Conservation (phyloP, 1,140 invertebrate species). For the Planococcus citri region DNA sequence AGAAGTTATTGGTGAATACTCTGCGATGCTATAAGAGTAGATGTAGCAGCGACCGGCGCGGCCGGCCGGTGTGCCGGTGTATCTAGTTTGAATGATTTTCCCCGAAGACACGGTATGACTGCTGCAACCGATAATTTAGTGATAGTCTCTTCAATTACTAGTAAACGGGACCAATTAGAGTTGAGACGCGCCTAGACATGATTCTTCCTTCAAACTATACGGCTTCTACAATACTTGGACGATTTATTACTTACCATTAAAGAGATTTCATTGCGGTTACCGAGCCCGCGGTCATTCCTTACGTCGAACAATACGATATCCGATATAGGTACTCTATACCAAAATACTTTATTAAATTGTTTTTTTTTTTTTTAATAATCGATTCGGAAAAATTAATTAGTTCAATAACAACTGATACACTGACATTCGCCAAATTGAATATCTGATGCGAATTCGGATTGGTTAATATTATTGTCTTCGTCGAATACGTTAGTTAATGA, state of each 20-base stretch:
- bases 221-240: background rate
- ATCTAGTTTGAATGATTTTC: background rate
- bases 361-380: background rate
- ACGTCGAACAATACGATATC: background rate
- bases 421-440: too few species aligned
- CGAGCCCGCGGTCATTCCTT: background rate
- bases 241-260: constrained; percentile 8
- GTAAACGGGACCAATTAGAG: constrained; percentile 1
- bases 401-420: too few species aligned
- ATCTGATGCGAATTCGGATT: background rate
- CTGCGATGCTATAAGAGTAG: background rate
- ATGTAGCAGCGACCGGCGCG: too few species aligned
- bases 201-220: constrained; percentile 7
- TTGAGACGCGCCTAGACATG: background rate
- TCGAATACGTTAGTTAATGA: background rate
- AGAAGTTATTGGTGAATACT: background rate
- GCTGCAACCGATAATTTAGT: constrained; percentile 1
- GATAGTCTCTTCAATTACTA: constrained; percentile 7
- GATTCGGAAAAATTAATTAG: background rate
- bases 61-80: too few species aligned
- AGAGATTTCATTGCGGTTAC: constrained; percentile 6
- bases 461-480: background rate
- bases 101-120: constrained; percentile 5
- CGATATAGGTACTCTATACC: background rate
- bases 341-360: constrained; percentile 3